Evolutionary conservation across 2,113 vertebrate genomes (phyloP).

Genomic region (Tachycineta bicolor): DNA sequence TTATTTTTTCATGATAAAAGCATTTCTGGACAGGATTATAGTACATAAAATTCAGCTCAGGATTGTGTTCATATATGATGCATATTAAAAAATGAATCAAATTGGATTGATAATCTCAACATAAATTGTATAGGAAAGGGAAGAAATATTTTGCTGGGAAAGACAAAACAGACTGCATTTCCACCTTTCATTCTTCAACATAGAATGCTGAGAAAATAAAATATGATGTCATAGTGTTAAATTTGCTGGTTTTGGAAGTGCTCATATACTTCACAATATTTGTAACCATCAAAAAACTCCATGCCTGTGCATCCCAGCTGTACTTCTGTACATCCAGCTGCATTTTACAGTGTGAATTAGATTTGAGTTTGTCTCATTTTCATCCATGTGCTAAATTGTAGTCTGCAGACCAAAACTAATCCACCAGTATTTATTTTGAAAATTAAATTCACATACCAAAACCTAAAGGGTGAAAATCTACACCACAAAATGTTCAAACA

Average conservation of each 20-base stretch:
- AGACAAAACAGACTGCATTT: neutral
- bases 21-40: neutral
- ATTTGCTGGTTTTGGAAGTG: neutral
- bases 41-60: neutral
- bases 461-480: neutral
- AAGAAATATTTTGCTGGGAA: neutral
- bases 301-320: neutral
- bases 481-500: neutral
- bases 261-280: neutral
- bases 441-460: constrained; percentile 28
- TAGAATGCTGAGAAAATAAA: neutral
- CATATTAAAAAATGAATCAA: neutral
- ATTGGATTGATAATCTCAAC: neutral
- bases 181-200: neutral
- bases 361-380: constrained; percentile 46
- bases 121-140: neutral
- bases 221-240: neutral
- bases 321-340: constrained; percentile 20
- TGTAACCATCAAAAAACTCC: neutral
- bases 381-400: constrained; percentile 46
- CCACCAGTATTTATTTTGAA: constrained; percentile 30
- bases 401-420: constrained; percentile 40
- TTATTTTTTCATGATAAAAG: neutral
- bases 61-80: neutral
- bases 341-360: constrained; percentile 36